These are phyloP conservation scores for human (Homo sapiens) DNA, from an alignment of 2,113 vertebrate genomes.

Conservation along the genomic window GRCh38 chr5:120337001-120337500, in stretches of 20 bases:
- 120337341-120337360: neutral
- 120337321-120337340: neutral
- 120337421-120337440: neutral
- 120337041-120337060: neutral
- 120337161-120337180: neutral
- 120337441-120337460: neutral
- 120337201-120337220: neutral
- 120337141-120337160: neutral
- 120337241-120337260: slow-evolving; percentile 26
- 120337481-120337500: neutral
- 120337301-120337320: neutral
- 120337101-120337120: neutral
- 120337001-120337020: neutral
- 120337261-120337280: neutral
- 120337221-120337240: neutral
- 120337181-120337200: neutral
- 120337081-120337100: neutral
- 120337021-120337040: neutral
- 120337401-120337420: neutral
- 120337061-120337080: neutral
- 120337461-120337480: neutral
- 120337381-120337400: neutral
- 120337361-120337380: neutral
- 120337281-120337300: neutral
- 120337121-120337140: neutral